Evolutionary conservation across 2,113 vertebrate species (phyloP).

Genomic region (Hemiscyllium ocellatum): DNA sequence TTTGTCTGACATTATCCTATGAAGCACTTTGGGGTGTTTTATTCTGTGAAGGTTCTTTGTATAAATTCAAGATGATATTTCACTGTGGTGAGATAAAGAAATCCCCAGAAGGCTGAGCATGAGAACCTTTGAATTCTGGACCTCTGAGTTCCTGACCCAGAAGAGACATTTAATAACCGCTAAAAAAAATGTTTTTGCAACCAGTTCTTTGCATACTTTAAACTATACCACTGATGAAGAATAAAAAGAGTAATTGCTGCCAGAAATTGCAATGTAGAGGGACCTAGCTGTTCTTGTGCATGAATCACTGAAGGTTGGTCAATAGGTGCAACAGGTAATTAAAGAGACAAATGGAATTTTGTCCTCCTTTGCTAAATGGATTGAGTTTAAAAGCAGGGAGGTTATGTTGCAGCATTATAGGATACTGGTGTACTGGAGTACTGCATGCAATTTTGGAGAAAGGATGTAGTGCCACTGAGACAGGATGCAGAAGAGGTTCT

Average conservation of each 20-base stretch:
- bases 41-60: not conserved
- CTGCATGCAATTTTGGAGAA: no score
- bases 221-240: not conserved
- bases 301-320: no score
- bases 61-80: not conserved
- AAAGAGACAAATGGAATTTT: no score
- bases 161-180: not conserved
- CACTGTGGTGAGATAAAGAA: not conserved
- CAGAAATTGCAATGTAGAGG: not conserved
- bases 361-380: no score
- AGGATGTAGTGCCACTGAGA: no score
- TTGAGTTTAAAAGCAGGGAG: no score
- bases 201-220: not conserved
- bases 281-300: no score
- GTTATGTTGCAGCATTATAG: no score
- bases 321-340: no score
- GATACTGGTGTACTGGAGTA: no score
- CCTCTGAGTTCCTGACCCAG: not conserved
- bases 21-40: not conserved
- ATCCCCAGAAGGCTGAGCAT: not conserved
- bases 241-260: not conserved
- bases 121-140: not conserved
- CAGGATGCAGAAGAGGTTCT: no score
- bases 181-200: not conserved
- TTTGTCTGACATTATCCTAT: not conserved